A percentile compares a stretch with the other conserved stretches of the same genome.
These are phyloP conservation scores for Hemibagrus wyckioides DNA, from an alignment of 2,113 vertebrate genomes.

Conservation along the genomic window DNA sequence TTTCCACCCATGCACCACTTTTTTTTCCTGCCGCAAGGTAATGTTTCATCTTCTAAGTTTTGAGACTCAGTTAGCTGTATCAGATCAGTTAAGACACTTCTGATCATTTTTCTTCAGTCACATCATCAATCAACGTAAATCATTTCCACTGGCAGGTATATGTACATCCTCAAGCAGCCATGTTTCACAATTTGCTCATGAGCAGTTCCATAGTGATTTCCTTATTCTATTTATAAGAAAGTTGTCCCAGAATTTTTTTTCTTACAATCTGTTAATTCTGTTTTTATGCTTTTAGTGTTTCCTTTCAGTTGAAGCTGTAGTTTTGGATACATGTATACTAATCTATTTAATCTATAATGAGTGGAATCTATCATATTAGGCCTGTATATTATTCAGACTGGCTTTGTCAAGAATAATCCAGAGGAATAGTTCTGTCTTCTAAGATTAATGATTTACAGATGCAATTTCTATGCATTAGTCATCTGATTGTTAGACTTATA, in stretches of 20 bases:
- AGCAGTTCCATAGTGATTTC: not conserved
- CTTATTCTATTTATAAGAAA: not conserved
- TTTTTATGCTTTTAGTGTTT: not conserved
- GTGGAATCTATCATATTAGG: not conserved
- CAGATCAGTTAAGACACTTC: not conserved
- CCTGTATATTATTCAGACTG: not conserved
- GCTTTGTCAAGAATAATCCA: not conserved
- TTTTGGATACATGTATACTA: not conserved
- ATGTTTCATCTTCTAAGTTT: not conserved
- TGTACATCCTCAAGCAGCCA: not conserved
- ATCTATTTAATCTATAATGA: not conserved
- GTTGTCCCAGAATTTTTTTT: not conserved
- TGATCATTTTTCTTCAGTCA: constrained; percentile 12
- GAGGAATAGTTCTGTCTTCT: not conserved
- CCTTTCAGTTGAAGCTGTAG: not conserved
- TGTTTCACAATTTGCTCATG: not conserved
- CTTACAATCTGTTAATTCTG: not conserved
- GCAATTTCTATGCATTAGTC: not conserved
- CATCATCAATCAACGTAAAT: not conserved
- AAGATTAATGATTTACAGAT: not conserved
- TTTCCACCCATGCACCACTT: not conserved
- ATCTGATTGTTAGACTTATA: not conserved
- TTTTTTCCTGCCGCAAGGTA: not conserved
- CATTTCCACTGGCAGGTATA: not conserved
- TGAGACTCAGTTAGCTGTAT: not conserved